Evolutionary conservation across 2,797 vertebrate species (phyloP).

Genomic region (Taenioides sp.): DNA sequence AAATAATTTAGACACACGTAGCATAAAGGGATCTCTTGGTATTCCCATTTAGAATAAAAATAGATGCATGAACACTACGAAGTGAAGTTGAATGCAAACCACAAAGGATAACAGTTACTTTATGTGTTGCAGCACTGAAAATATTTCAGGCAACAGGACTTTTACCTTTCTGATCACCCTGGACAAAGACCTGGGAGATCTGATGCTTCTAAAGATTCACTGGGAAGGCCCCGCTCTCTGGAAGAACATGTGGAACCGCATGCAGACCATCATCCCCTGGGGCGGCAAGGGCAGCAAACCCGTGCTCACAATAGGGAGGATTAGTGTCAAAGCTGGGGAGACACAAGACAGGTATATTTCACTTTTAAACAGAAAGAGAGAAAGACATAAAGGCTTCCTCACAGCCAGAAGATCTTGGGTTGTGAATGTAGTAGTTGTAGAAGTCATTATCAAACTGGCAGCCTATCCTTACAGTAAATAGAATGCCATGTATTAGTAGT

Average conservation of each 20-base stretch:
- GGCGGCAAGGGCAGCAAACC: constrained; percentile 55
- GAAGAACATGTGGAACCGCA: constrained; percentile 84
- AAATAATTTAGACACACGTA: constrained; percentile 56
- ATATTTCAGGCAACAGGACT: constrained; percentile 84
- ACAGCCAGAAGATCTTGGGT: background rate
- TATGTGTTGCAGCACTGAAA: constrained; percentile 75
- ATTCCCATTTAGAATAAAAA: constrained; percentile 29
- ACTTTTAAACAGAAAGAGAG: background rate
- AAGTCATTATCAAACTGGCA: too few relatives aligned
- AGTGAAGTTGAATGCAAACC: constrained; percentile 14
- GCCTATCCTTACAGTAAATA: too few relatives aligned
- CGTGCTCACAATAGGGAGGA: constrained; percentile 79
- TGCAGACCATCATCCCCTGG: constrained; percentile 88
- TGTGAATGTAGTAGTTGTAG: background rate
- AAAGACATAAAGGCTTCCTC: background rate
- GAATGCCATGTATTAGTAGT: background rate
- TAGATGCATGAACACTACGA: constrained; percentile 14
- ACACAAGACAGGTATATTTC: constrained; percentile 85
- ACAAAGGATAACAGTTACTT: background rate
- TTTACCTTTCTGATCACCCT: constrained; percentile 88
- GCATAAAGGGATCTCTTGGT: constrained; percentile 9
- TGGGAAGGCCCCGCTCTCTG: constrained; percentile 85
- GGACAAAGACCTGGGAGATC: constrained; percentile 86
- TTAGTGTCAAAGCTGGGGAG: constrained; percentile 88
- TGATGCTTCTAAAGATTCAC: constrained; percentile 84